Conservation (phyloP, 2,888 invertebrate species). For the Ennomos erosarius region DNA sequence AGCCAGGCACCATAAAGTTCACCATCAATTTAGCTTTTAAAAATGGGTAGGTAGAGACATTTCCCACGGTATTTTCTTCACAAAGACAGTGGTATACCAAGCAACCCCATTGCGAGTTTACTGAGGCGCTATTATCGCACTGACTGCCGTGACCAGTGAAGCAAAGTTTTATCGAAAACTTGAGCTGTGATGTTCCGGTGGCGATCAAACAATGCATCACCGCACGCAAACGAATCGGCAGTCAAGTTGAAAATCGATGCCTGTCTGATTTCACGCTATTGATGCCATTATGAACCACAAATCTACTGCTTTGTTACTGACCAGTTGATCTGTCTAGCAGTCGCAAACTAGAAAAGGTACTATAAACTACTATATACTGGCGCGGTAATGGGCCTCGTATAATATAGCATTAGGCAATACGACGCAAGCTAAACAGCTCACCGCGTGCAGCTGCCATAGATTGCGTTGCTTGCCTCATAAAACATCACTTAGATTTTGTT, state of each 20-base stretch:
- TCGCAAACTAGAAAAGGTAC: too few species aligned
- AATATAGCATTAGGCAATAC: too few species aligned
- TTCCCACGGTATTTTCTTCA: slow-evolving; percentile 35
- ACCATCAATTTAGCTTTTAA: not conserved
- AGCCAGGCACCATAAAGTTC: not conserved
- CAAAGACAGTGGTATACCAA: slow-evolving; percentile 32
- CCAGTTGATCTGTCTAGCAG: not conserved
- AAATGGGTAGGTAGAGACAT: slow-evolving; percentile 26
- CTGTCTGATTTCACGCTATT: slow-evolving; percentile 67
- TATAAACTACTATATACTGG: too few species aligned
- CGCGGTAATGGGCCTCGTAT: too few species aligned
- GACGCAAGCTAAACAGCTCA: too few species aligned
- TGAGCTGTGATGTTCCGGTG: slow-evolving; percentile 56
- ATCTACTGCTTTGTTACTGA: slow-evolving; percentile 8
- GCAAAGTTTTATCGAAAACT: slow-evolving; percentile 52
- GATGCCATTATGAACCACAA: slow-evolving; percentile 45
- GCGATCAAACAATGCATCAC: slow-evolving; percentile 61
- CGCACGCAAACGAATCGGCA: slow-evolving; percentile 64
- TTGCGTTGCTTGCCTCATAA: too few species aligned
- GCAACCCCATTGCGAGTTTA: slow-evolving; percentile 35
- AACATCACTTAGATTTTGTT: too few species aligned
- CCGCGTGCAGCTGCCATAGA: too few species aligned
- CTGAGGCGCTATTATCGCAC: slow-evolving; percentile 36
- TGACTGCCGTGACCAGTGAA: slow-evolving; percentile 55
- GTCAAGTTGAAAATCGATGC: slow-evolving; percentile 76